These are phyloP conservation scores for Artemia sinica DNA, from an alignment of 2,888 invertebrate genomes.

Conservation along the genomic window DNA sequence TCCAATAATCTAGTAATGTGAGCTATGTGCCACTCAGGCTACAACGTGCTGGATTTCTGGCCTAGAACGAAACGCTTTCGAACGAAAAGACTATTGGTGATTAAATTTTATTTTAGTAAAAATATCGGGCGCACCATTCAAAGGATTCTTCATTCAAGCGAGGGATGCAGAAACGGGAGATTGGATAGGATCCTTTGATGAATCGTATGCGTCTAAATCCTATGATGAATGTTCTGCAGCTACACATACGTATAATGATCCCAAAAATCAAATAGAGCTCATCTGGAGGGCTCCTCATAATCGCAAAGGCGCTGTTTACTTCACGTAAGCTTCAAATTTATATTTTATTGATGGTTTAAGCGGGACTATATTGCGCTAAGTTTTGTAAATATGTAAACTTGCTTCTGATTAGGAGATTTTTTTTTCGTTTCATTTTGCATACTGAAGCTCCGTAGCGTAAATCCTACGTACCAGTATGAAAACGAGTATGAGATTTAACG, in stretches of 20 bases:
- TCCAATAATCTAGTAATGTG: too few species aligned
- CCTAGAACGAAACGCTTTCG: background rate
- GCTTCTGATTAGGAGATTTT: too few species aligned
- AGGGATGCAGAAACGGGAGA: constrained; percentile 50
- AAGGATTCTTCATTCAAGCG: constrained; percentile 68
- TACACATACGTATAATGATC: constrained; percentile 57
- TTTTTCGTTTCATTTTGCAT: too few species aligned
- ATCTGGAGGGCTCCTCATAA: constrained; percentile 55
- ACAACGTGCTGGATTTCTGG: too few species aligned
- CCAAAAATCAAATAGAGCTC: constrained; percentile 51
- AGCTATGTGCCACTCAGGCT: too few species aligned
- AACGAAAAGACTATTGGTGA: background rate
- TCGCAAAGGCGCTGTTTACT: constrained; percentile 49
- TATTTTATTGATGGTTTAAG: too few species aligned
- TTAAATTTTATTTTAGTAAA: constrained; percentile 35
- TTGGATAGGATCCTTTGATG: constrained; percentile 57
- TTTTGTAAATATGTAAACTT: too few species aligned
- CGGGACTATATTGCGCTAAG: too few species aligned
- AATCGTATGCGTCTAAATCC: constrained; percentile 52
- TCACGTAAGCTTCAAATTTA: constrained; percentile 46
- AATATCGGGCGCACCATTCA: constrained; percentile 44
- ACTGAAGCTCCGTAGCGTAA: too few species aligned
- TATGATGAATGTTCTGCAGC: constrained; percentile 61
- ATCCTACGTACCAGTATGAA: too few species aligned
- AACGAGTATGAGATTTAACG: too few species aligned